Base-by-base conservation (phyloP, 2,888 invertebrate species). In the Dichetophora obliterata region DNA sequence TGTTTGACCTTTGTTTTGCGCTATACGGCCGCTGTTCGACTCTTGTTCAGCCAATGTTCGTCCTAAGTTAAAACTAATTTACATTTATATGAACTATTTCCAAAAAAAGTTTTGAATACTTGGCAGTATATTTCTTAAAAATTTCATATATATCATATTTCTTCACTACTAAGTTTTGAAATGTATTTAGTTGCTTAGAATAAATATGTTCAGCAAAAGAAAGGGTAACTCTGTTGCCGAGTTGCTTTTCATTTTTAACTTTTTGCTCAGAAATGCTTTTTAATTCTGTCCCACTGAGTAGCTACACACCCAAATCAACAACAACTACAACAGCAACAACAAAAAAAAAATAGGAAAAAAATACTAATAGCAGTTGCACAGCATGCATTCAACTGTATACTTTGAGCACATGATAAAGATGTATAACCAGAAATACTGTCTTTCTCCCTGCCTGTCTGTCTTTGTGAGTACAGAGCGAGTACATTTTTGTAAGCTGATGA, bases 361-460 rank as follows among this genome's bases (percentile, higher is more conserved):
- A 6, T n/a, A 6, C 54, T 54, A 54, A 54, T 19, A 54, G 54
- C 5, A n/a, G 11, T 54, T 5, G 3, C 19, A 9, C 16, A 8
- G 31, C 24, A 63, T 63, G 27, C 63, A 63, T 63, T 63, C 63
- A 63, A 63, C 27, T 63, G 63, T 63, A 34, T 31, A 31, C 34
- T 63, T 31, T 6, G 5, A n/a, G 63, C 63, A 31, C n/a, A 34
- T 63, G 63, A 63, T 34, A 63, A 63, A 34, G 63, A 63, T 31
- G 63, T 16, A 63, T 31, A 31, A 31, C 63, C 14, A 9, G 5
- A 31, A 31, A 22, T 16, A 22, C 54, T 22, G 19, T 54, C 54
- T n/a, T 9, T 57, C 54, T 54, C 5, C n/a, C 54, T 22, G 54
- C 19, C 54, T 22, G 54, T 3, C 57, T 24, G 57, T 22, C 16